Evolutionary conservation across 2,797 vertebrate genomes (phyloP).

Genomic region (Salmo trutta): DNA sequence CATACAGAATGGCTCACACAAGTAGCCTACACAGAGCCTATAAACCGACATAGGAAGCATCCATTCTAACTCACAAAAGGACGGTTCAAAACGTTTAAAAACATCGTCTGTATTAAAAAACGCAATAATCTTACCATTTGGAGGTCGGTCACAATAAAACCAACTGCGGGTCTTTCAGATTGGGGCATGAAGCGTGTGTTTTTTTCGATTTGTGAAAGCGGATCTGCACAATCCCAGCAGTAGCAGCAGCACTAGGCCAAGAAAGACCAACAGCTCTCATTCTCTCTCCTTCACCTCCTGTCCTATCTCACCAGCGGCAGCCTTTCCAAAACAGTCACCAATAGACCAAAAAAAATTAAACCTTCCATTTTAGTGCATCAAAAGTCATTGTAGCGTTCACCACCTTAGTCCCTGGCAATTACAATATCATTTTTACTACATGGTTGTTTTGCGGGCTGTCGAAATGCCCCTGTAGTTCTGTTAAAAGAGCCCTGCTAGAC

Average conservation of each 20-base stretch:
- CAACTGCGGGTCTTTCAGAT: slow-evolving; percentile 60
- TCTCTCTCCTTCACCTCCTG: slow-evolving; percentile 74
- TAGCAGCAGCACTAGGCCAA: slow-evolving; percentile 76
- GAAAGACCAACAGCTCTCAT: slow-evolving; percentile 72
- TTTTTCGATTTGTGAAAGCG: slow-evolving; percentile 75
- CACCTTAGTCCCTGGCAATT: slow-evolving; percentile 57
- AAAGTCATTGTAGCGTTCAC: slow-evolving; percentile 60
- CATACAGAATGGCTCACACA: slow-evolving; percentile 58
- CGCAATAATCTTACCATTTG: slow-evolving; percentile 79
- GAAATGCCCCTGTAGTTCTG: slow-evolving; percentile 78
- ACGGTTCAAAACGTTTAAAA: slow-evolving; percentile 57
- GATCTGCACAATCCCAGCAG: slow-evolving; percentile 78
- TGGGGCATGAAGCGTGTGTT: slow-evolving; percentile 70
- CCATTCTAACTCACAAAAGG: slow-evolving; percentile 50
- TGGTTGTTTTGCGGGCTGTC: slow-evolving; percentile 73
- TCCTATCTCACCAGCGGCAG: slow-evolving; percentile 65
- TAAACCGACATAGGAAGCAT: slow-evolving; percentile 67
- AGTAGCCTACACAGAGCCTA: slow-evolving; percentile 60
- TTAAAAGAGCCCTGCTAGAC: slow-evolving; percentile 81
- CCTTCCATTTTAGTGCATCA: slow-evolving; percentile 57
- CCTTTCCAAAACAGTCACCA: slow-evolving; percentile 69
- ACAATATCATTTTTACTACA: slow-evolving; percentile 69
- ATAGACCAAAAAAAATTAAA: slow-evolving; percentile 55
- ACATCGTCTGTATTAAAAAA: slow-evolving; percentile 55
- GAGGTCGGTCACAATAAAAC: slow-evolving; percentile 74